Conservation (phyloP, 1,140 invertebrate genomes). For the Lasioglossum baleicum region DNA sequence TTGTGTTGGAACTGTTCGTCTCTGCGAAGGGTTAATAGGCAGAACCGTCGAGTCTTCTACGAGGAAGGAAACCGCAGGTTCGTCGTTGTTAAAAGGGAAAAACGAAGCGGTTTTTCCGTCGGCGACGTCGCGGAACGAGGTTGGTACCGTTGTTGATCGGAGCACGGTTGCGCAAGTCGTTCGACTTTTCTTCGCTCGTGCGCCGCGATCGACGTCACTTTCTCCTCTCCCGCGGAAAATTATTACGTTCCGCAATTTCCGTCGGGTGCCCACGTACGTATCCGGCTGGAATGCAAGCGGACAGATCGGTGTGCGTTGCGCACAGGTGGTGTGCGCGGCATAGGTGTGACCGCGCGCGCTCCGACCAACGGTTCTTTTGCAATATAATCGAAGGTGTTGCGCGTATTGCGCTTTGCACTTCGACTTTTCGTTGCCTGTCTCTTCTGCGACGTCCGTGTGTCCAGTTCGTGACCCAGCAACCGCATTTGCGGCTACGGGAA, state of each 20-base stretch:
- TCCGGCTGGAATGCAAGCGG: slow-evolving; percentile 60
- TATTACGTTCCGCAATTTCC: slow-evolving; percentile 72
- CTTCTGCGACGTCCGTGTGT: not conserved
- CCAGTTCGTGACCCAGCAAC: not conserved
- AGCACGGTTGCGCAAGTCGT: not conserved
- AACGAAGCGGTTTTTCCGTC: not conserved
- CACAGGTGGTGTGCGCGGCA: too few relatives aligned
- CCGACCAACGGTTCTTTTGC: too few relatives aligned
- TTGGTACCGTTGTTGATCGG: not conserved
- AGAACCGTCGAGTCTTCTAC: too few relatives aligned
- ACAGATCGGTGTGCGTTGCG: slow-evolving; percentile 3
- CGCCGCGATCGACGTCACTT: slow-evolving; percentile 49
- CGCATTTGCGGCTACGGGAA: not conserved
- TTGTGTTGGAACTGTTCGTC: too few relatives aligned
- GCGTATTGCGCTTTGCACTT: not conserved
- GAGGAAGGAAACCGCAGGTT: too few relatives aligned
- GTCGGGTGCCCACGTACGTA: slow-evolving; percentile 53
- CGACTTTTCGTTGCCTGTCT: not conserved
- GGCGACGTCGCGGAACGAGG: slow-evolving; percentile 5
- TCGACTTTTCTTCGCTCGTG: slow-evolving; percentile 29
- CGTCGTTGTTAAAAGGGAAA: not conserved
- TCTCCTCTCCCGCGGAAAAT: slow-evolving; percentile 64
- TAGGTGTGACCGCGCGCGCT: too few relatives aligned
- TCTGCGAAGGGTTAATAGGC: too few relatives aligned
- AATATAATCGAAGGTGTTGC: too few relatives aligned